phyloP scores from a whole-genome alignment of 2,113 vertebrate genomes.

The Pithys albifrons region DNA sequence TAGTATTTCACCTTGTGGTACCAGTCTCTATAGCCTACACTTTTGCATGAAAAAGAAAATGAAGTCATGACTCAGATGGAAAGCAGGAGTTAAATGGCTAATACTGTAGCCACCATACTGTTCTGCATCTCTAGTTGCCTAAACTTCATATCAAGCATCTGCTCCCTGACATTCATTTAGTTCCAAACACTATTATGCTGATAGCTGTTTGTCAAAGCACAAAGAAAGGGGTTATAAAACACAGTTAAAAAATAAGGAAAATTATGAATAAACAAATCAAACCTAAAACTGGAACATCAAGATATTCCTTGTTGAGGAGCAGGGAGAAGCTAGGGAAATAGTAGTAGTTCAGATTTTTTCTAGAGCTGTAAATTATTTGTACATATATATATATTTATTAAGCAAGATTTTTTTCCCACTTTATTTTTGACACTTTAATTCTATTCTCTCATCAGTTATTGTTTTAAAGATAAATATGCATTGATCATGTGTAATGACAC shows the following conservation, averaged over 20 bases:
- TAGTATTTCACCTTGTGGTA: not conserved
- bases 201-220: constrained; percentile 57
- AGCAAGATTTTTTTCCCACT: not conserved
- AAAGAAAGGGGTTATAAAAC: constrained; percentile 35
- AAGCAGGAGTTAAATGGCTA: constrained; percentile 9
- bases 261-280: constrained; percentile 40
- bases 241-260: constrained; percentile 6
- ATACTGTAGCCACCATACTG: not conserved
- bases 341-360: constrained; percentile 11
- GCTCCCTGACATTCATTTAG: constrained; percentile 5
- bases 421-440: not conserved
- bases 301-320: not conserved
- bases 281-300: constrained; percentile 10
- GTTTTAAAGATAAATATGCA: constrained; percentile 40
- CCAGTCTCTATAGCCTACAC: not conserved
- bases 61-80: not conserved
- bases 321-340: not conserved
- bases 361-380: not conserved
- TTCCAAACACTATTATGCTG: constrained; percentile 36
- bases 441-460: not conserved
- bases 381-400: not conserved
- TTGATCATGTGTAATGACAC: not conserved
- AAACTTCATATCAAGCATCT: constrained; percentile 49
- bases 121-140: not conserved
- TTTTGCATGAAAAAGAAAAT: not conserved